Conservation (phyloP, 2,888 invertebrate species). For the Sycophila texana region DNA sequence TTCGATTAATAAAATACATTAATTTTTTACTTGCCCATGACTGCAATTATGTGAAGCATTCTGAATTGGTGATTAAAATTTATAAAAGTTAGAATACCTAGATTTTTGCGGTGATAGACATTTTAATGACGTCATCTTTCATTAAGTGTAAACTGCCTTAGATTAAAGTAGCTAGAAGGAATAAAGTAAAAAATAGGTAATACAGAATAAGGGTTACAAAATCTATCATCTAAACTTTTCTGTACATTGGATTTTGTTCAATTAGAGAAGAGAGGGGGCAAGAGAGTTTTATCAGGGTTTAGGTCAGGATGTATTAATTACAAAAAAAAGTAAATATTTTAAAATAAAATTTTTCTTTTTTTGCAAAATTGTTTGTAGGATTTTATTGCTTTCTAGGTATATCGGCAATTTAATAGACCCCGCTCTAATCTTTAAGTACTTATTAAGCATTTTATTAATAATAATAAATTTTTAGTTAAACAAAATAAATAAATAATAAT, state of each 20-base stretch:
- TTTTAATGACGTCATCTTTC: conserved; percentile 53
- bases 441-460: too few species aligned
- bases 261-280: conserved; percentile 6
- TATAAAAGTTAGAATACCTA: conserved; percentile 54
- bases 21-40: conserved; percentile 34
- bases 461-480: too few species aligned
- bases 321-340: too few species aligned
- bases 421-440: too few species aligned
- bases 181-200: conserved; percentile 44
- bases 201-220: conserved; percentile 32
- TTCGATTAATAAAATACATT: not conserved
- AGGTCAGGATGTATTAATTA: too few species aligned
- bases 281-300: not conserved
- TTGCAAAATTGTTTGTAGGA: too few species aligned
- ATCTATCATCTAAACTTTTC: conserved; percentile 5
- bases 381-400: too few species aligned
- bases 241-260: not conserved
- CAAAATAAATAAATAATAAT: too few species aligned
- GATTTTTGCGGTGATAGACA: conserved; percentile 42
- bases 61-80: conserved; percentile 32
- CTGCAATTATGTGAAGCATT: conserved; percentile 28
- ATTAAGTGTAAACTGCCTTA: conserved; percentile 49
- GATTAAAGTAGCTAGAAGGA: conserved; percentile 58
- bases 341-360: too few species aligned
- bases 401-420: too few species aligned